Evolutionary conservation across 2,113 vertebrate genomes (phyloP).

Genomic region (Nibea coibor): DNA sequence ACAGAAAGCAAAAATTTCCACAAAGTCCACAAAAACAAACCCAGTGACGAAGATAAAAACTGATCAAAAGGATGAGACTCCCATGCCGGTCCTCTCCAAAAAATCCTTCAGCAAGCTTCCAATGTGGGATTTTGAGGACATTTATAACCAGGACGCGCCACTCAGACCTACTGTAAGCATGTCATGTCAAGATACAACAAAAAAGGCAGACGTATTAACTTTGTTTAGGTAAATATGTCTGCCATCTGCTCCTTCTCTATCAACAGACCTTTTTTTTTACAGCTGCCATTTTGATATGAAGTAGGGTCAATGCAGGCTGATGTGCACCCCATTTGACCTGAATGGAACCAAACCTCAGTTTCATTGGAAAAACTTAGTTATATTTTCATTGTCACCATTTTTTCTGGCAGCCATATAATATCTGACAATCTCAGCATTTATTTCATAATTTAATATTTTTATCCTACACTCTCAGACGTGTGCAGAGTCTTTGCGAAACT

Average conservation of each 20-base stretch:
- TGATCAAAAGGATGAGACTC: slow-evolving; percentile 28
- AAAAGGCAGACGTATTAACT: no score
- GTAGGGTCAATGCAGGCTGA: no score
- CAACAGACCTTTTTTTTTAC: no score
- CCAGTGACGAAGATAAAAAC: not conserved
- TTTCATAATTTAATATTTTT: not conserved
- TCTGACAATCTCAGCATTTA: no score
- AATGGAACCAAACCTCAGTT: no score
- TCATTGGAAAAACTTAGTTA: no score
- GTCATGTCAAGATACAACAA: not conserved
- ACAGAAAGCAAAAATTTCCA: accelerated
- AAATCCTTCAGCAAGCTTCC: slow-evolving; percentile 62
- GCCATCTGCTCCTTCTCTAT: no score
- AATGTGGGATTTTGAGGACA: slow-evolving; percentile 79
- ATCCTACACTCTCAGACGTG: slow-evolving; percentile 81
- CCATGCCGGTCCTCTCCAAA: slow-evolving; percentile 51
- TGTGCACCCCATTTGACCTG: no score
- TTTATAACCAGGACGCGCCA: slow-evolving; percentile 65
- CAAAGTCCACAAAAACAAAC: not conserved
- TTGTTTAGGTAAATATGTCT: no score
- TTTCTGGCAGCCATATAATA: no score
- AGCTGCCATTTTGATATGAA: no score
- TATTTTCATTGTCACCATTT: no score
- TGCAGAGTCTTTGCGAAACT: slow-evolving; percentile 75
- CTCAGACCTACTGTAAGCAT: slow-evolving; percentile 61